Conservation (phyloP, 2,888 invertebrate species). For the Cecidostiba fungosa region DNA sequence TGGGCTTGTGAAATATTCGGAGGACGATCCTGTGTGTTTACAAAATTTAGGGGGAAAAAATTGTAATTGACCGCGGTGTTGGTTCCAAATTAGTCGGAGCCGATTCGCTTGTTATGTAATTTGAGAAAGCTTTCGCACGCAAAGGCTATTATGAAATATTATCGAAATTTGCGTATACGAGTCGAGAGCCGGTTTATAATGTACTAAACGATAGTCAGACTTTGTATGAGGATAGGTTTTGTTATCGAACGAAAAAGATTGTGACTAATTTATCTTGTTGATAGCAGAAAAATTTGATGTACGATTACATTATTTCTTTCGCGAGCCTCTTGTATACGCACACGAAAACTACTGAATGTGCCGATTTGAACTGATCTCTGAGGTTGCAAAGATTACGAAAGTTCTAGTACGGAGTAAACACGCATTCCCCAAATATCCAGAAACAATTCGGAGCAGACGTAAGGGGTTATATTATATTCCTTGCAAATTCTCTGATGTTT, state of each 20-base stretch:
- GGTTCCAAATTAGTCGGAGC: neutral
- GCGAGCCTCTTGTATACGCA: neutral
- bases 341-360: neutral
- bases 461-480: too few species aligned
- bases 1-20: too few species aligned
- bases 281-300: constrained; percentile 11
- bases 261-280: neutral
- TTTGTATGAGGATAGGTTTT: neutral
- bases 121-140: neutral
- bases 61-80: too few species aligned
- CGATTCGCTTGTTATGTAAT: neutral
- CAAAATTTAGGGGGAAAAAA: neutral
- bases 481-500: constrained; percentile 15
- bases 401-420: too few species aligned
- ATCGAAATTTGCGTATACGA: constrained; percentile 7
- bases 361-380: too few species aligned
- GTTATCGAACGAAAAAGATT: constrained; percentile 4
- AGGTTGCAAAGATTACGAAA: too few species aligned
- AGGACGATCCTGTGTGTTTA: neutral
- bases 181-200: neutral
- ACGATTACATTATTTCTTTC: neutral
- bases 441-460: too few species aligned
- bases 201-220: neutral
- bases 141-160: constrained; percentile 25
- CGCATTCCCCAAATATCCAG: too few species aligned